Percentiles rank a stretch among this genome's conserved stretches.
Conservation (phyloP, 2,888 invertebrate genomes). For the Xanthorhoe designata region DNA sequence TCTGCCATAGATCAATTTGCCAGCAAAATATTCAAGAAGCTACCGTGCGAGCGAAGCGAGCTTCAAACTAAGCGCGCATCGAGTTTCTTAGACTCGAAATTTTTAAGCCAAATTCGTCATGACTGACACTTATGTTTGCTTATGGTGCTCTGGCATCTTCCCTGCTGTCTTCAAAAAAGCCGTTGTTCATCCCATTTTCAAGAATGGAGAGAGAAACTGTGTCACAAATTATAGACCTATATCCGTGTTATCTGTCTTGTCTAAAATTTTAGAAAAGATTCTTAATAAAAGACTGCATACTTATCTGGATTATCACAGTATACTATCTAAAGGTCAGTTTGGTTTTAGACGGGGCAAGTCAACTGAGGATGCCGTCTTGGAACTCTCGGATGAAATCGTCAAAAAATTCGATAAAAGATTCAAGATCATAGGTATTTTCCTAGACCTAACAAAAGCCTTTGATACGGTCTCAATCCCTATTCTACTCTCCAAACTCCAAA, state of each 20-base stretch:
- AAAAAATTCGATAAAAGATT: neutral
- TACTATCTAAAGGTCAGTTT: neutral
- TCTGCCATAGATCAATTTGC: too few relatives aligned
- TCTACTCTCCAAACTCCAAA: too few relatives aligned
- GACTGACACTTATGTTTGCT: too few relatives aligned
- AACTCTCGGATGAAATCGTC: neutral
- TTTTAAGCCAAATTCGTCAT: too few relatives aligned
- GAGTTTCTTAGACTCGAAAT: too few relatives aligned
- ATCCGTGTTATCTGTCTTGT: neutral
- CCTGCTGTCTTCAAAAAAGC: conserved; percentile 35
- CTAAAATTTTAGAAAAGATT: conserved; percentile 4
- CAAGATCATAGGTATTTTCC: neutral
- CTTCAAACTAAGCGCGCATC: too few relatives aligned
- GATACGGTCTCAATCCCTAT: too few relatives aligned
- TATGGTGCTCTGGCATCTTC: conserved; percentile 31
- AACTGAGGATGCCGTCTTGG: conserved; percentile 6
- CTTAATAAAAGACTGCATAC: neutral
- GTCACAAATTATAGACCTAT: conserved; percentile 7
- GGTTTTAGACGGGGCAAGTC: neutral
- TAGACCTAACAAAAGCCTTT: too few relatives aligned
- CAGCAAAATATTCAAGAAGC: too few relatives aligned
- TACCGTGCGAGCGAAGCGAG: too few relatives aligned
- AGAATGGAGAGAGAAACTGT: neutral
- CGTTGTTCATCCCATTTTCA: conserved; percentile 16
- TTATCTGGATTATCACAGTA: neutral